These are phyloP conservation scores for Eupithecia subfuscata DNA, from an alignment of 2,888 invertebrate species.

Conservation along the genomic window DNA sequence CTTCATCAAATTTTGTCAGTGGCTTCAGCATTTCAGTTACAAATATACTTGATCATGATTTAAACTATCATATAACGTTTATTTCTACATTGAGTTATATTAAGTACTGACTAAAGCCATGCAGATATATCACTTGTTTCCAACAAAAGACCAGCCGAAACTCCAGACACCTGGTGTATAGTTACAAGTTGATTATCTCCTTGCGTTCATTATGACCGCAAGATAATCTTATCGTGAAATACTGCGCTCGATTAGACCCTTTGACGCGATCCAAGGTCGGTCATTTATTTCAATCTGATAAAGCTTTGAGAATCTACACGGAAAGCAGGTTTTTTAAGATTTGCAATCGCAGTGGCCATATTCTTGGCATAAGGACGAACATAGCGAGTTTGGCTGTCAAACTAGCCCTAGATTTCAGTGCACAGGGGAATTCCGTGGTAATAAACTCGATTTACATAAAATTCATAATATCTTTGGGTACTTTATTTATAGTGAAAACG, in stretches of 20 bases:
- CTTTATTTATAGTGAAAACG: too few relatives aligned
- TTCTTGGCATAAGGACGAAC: too few relatives aligned
- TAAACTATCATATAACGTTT: not conserved
- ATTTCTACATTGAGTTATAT: not conserved
- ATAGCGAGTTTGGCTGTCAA: too few relatives aligned
- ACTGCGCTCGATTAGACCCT: constrained; percentile 24
- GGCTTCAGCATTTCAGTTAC: not conserved
- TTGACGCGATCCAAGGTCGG: constrained; percentile 26
- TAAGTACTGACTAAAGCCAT: not conserved
- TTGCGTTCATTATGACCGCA: constrained; percentile 10
- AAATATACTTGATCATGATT: not conserved
- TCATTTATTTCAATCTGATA: constrained; percentile 27
- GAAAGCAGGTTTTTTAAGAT: constrained; percentile 11
- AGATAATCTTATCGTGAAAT: constrained; percentile 18
- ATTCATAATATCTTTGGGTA: too few relatives aligned
- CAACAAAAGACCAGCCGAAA: not conserved
- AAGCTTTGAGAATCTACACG: constrained; percentile 13
- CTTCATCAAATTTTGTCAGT: not conserved
- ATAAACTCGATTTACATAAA: too few relatives aligned
- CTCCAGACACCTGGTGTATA: constrained; percentile 1
- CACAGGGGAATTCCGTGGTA: too few relatives aligned
- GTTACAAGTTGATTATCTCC: constrained; percentile 11
- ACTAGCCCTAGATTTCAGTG: too few relatives aligned
- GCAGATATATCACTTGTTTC: not conserved
- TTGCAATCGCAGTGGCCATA: not conserved